Percentiles rank a stretch among this genome's conserved stretches.
Conservation (phyloP, 1,140 invertebrate genomes). For the Metaphire vulgaris region DNA sequence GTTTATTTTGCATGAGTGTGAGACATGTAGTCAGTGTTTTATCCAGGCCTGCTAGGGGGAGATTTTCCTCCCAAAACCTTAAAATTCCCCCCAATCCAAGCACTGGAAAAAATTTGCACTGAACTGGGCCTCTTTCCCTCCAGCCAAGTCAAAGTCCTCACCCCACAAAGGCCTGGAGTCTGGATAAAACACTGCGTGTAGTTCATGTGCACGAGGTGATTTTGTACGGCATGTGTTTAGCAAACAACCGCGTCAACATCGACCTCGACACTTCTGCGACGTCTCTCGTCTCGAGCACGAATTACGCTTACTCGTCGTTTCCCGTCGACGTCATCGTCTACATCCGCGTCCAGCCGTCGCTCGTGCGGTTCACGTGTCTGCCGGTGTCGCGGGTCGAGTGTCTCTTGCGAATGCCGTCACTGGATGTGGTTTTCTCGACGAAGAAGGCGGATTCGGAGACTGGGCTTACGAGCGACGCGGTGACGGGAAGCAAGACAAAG, state of each 20-base stretch:
- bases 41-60: too few species aligned
- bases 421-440: constrained; percentile 63
- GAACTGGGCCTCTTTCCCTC: too few species aligned
- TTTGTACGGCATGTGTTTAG: too few species aligned
- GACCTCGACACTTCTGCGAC: constrained; percentile 39
- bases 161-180: too few species aligned
- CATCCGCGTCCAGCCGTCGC: constrained; percentile 94
- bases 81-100: too few species aligned
- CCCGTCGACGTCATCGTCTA: constrained; percentile 98
- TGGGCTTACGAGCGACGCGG: not conserved
- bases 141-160: too few species aligned
- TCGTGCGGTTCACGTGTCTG: constrained; percentile 78
- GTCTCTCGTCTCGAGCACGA: constrained; percentile 41
- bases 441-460: constrained; percentile 47
- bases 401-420: constrained; percentile 85
- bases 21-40: too few species aligned
- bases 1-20: too few species aligned
- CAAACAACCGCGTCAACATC: not conserved
- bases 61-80: too few species aligned
- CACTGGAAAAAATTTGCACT: too few species aligned
- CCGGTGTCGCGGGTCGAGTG: constrained; percentile 93
- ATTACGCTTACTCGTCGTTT: constrained; percentile 71
- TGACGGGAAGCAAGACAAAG: not conserved
- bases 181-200: too few species aligned
- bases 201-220: too few species aligned